These are phyloP conservation scores for Acropternis orthonyx DNA, from an alignment of 2,797 vertebrate genomes.

Conservation along the genomic window DNA sequence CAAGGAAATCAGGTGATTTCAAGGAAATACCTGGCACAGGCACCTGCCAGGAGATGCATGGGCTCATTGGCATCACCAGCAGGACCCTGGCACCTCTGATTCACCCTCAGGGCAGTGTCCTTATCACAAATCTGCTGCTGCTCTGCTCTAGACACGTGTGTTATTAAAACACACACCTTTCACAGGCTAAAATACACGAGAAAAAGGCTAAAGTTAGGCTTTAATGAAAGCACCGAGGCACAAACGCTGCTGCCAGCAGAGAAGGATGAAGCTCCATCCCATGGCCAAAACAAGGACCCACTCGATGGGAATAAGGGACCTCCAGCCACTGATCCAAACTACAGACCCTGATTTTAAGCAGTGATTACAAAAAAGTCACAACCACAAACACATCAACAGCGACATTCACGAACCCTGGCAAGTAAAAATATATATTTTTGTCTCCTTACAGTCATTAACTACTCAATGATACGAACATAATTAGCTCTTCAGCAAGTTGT, in stretches of 20 bases:
- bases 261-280: background rate
- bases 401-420: background rate
- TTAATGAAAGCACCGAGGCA: background rate
- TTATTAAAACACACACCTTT: background rate
- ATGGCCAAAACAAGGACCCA: background rate
- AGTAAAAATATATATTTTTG: background rate
- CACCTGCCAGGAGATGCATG: background rate
- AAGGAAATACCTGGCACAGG: constrained; percentile 13
- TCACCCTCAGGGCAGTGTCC: rapidly evolving
- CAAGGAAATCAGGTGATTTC: constrained; percentile 36
- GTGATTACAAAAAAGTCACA: rapidly evolving
- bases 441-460: background rate
- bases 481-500: background rate
- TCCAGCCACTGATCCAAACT: background rate
- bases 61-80: background rate
- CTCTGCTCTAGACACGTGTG: background rate
- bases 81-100: background rate
- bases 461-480: background rate
- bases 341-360: background rate
- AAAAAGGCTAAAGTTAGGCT: background rate
- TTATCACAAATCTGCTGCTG: background rate
- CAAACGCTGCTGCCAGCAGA: background rate
- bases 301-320: background rate
- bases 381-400: background rate
- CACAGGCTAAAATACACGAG: background rate